Evolutionary conservation across 2,113 vertebrate genomes (phyloP).

Genomic region (Plecturocebus donacophilus): DNA sequence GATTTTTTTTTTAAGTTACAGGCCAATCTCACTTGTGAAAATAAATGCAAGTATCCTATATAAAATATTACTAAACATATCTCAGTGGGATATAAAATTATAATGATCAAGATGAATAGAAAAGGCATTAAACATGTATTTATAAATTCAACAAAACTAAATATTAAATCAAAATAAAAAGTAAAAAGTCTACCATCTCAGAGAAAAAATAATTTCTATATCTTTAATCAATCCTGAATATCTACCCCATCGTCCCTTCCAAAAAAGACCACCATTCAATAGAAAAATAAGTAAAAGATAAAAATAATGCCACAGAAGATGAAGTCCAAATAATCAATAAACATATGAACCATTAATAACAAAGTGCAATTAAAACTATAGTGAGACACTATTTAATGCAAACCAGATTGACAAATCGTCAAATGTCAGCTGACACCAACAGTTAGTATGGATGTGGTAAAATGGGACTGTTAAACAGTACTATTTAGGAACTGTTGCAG

Average conservation of each 20-base stretch:
- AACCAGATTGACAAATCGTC: neutral
- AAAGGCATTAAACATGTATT: neutral
- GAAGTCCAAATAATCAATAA: neutral
- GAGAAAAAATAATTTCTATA: constrained; percentile 18
- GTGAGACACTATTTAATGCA: neutral
- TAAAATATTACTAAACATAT: neutral
- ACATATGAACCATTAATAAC: neutral
- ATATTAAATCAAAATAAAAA: neutral
- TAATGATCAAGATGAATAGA: neutral
- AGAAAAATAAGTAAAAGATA: neutral
- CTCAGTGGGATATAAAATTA: neutral
- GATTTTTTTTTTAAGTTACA: neutral
- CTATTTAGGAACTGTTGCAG: neutral
- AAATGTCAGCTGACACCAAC: neutral
- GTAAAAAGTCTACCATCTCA: neutral
- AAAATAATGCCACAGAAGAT: neutral
- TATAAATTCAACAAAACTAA: neutral
- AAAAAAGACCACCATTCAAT: neutral
- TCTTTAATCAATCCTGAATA: neutral
- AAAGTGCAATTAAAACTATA: neutral
- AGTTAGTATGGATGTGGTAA: neutral
- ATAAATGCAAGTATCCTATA: neutral
- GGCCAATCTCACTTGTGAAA: neutral
- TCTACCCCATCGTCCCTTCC: too few relatives aligned
- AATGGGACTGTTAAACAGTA: neutral